Evolutionary conservation across 2,113 vertebrate species (phyloP), one percentile per base, ranked within the genome.

Genomic region (Silurus glanis): DNA sequence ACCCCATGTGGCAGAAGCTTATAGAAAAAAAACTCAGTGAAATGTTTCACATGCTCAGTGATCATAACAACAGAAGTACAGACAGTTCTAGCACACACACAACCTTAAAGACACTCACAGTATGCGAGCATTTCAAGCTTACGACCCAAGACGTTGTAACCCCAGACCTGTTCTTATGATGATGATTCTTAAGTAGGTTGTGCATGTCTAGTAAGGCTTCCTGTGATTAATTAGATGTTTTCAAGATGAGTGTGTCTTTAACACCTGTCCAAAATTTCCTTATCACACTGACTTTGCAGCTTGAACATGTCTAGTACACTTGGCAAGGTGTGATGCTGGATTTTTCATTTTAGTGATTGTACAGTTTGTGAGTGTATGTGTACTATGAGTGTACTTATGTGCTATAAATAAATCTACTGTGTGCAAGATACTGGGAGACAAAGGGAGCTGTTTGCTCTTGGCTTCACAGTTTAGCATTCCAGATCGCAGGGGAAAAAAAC

Each of bases 341-440:
- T 82, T 64, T 49, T 64, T 14, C 6, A 17, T 82, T 64, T 16
- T 37, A 37, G 17, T 13, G 4, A 80, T 61, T 10, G 6, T 9
- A 62, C 21, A 51, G 19, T 47, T 82, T 49, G 90, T 92, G 28
- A 93, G 67, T 91, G 92, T 89, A 13, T 45, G 90, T 91, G 93
- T 88, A 93, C 72, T 92, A 93, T 78, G 90, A 92, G 1, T 93
- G 91, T 13, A 84, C 84, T 90, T 74, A 23, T 59, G 19, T 66
- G 25, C 80, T 82, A 82, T 80, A 80, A 80, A 80, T 80, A 80
- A 80, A 80, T n/a, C 45, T 2, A 47, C 4, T 90, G 49, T 82
- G 21, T 74, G 6, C 25, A 75, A 74, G 37, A 74, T 28, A 49
- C 69, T 74, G 62, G 55, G 37, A 71, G 28, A 53, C 6, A 85